Conservation (phyloP, 2,797 vertebrate genomes). For the Parambassis ranga region DNA sequence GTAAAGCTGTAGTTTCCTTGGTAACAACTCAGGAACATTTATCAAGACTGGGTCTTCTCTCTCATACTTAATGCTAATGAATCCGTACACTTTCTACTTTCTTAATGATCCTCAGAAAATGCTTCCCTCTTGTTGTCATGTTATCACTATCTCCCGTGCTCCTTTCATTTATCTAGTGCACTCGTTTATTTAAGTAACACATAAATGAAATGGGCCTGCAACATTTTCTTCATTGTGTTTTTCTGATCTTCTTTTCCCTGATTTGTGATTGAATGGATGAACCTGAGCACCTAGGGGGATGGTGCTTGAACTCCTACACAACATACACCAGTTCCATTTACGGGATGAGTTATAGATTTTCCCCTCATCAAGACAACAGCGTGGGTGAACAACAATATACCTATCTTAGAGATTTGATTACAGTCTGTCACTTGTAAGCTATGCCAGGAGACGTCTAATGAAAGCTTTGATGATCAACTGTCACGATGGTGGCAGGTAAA, state of each 20-base stretch:
- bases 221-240: conserved; percentile 54
- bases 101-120: conserved; percentile 66
- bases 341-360: conserved; percentile 65
- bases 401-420: conserved; percentile 43
- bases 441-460: conserved; percentile 10
- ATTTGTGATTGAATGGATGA: conserved; percentile 61
- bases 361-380: conserved; percentile 14
- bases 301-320: conserved; percentile 44
- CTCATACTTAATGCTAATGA: conserved; percentile 65
- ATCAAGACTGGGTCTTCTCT: conserved; percentile 48
- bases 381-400: conserved; percentile 47
- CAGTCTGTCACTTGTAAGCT: conserved; percentile 17
- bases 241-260: conserved; percentile 43
- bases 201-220: conserved; percentile 54
- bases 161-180: conserved; percentile 62
- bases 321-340: conserved; percentile 57
- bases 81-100: conserved; percentile 46
- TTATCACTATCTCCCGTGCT: conserved; percentile 63
- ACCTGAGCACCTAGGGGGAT: conserved; percentile 38
- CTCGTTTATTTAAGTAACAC: conserved; percentile 59
- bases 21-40: conserved; percentile 51
- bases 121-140: conserved; percentile 54
- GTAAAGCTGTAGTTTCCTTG: conserved; percentile 40
- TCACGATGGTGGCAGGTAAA: not conserved
- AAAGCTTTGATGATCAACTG: conserved; percentile 10